Base-by-base conservation (phyloP, 2,113 vertebrate genomes). In the Butorides virescens region DNA sequence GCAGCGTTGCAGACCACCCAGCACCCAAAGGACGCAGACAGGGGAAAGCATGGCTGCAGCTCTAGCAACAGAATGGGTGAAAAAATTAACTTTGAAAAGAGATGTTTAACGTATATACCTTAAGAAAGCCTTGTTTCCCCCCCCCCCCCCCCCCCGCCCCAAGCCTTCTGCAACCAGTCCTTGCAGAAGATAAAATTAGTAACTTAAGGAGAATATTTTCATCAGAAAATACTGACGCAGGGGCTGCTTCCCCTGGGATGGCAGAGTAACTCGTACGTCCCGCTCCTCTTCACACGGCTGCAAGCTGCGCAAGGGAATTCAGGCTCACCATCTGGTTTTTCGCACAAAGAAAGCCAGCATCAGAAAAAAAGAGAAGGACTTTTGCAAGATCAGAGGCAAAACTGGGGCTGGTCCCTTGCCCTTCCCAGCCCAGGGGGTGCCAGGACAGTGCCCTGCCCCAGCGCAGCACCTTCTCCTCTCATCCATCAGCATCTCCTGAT, bases 371-470 rank as follows among this genome's bases (percentile, higher is more conserved):
- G 15, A 75, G 21, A 37, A 58, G 10, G 34, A 70, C 32, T 68
- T 56, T 44, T 46, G 34, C 25, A 32, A 30, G 55, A 83, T 5
- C 26, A 30, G 32, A 39, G n/a, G 61, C 29, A 47, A 20, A n/a
- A 22, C 1, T 17, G 32, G 44, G 37, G 37, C 42, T 3, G 22
- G 32, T 19, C 37, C 72, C 67, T 79, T 0, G 0, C 6, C 36
- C 23, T n/a, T 20, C 46, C 39, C 25, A 62, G 58, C 29, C 5
- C 0, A 4, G 4, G 1, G 18, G 34, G n/a, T 8, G 47, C 47
- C 37, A 32, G 66, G 59, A 78, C 1, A 1, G 10, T 21, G n/a
- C 23, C 63, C 46, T n/a, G 17, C 22, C 36, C n/a, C 25, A n/a
- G 39, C 25, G 22, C 16, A 49, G 56, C 55, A 82, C 39, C 61